A percentile compares a stretch with the other conserved stretches of the same genome.
Evolutionary conservation across 1,140 invertebrate genomes (phyloP).

Genomic region (Solen grandis): DNA sequence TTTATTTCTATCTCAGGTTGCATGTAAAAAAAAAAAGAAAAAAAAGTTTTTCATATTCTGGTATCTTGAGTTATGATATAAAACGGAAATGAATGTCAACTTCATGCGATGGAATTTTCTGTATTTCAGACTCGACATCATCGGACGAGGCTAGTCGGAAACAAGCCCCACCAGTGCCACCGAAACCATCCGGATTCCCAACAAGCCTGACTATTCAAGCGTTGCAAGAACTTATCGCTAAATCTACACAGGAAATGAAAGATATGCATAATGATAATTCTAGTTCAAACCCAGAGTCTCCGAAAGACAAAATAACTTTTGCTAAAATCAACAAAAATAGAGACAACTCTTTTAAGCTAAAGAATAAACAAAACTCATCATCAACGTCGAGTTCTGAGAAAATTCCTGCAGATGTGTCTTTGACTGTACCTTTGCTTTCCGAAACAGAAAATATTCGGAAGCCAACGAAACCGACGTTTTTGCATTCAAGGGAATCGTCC

Average conservation of each 20-base stretch:
- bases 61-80: too few relatives aligned
- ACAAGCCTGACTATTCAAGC: conserved; percentile 27
- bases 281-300: conserved; percentile 62
- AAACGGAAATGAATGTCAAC: too few relatives aligned
- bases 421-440: neutral
- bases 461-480: conserved; percentile 64
- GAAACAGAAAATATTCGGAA: conserved; percentile 42
- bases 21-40: too few relatives aligned
- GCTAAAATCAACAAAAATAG: conserved; percentile 9
- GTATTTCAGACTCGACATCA: conserved; percentile 38
- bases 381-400: conserved; percentile 43
- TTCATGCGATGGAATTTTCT: neutral
- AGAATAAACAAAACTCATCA: conserved; percentile 45
- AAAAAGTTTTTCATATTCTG: too few relatives aligned
- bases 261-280: conserved; percentile 38
- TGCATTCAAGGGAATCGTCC: conserved; percentile 47
- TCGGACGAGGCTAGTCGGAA: conserved; percentile 13
- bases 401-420: conserved; percentile 18
- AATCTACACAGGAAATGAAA: neutral
- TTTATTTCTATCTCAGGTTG: too few relatives aligned
- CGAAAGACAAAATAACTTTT: conserved; percentile 36
- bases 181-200: conserved; percentile 17
- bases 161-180: neutral
- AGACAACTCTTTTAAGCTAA: conserved; percentile 1
- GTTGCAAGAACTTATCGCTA: conserved; percentile 21